Base-by-base conservation (phyloP, 2,797 vertebrate species). In the Hirundo rustica region DNA sequence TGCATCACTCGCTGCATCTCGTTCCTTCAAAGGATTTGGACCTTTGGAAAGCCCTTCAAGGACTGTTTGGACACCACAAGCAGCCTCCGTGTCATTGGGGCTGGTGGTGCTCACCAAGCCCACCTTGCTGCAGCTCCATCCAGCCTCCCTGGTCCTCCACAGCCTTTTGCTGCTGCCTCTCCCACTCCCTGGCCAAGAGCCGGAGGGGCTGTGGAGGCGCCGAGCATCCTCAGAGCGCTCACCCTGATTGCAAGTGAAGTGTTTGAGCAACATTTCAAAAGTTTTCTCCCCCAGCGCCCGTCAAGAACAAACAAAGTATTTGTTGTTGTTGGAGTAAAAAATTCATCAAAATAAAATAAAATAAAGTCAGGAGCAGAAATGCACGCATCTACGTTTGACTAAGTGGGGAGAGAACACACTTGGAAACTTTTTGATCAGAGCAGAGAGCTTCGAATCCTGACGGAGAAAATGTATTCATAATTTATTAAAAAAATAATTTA, bases 301-400 rank as follows among this genome's bases (percentile, higher is more conserved):
- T 97, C 80, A 94, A 95, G 96, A 97, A 91, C 96, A 97, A 96
- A 96, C 89, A 96, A 92, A 95, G 93, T 89, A 73, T 88, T 96
- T 94, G 91, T 75, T 96, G 91, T 58, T 92, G 76, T 86, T 34
- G 58, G 85, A 97, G 95, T 93, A 90, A 97, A 97, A 97, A 97
- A 97, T 97, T 96, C 97, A 97, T 97, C 97, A 97, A 96, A 96
- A 96, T 96, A 95, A 96, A 93, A 22, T 34, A 81, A 88, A 93
- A 58, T 86, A 3, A 87, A 95, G 95, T 77, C 57, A n/a, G 85
- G 93, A 90, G 73, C 75, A 93, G 83, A 94, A 96, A 85, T 3
- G 55, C 79, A 95, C 84, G 89, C 93, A 96, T 95, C 87, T 94
- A n/a, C 94, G 76, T 66, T 89, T 81, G 86, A 87, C 19, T 88